Percentiles rank a stretch among this genome's conserved stretches.
phyloP scores from a whole-genome alignment of 2,113 vertebrate genomes.

The Cryptotis parvus region DNA sequence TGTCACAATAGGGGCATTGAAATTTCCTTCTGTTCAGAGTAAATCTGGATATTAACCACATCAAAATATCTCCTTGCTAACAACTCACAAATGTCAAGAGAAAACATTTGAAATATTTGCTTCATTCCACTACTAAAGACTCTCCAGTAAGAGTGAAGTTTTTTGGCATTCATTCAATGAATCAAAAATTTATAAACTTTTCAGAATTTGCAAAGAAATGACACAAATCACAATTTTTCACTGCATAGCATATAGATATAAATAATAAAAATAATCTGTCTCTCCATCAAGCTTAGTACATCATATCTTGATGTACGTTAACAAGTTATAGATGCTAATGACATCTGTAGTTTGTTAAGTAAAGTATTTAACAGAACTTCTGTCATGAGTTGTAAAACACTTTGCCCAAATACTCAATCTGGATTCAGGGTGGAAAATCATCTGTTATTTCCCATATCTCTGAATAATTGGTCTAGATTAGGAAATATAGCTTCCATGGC shows the following conservation, averaged over 20 bases:
- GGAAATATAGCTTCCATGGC: not conserved
- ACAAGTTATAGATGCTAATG: not conserved
- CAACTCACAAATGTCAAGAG: not conserved
- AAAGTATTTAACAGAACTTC: constrained; percentile 11
- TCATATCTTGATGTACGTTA: not conserved
- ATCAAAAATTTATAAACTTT: not conserved
- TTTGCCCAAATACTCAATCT: constrained; percentile 57
- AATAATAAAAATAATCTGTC: not conserved
- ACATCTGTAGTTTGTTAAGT: not conserved
- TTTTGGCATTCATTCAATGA: not conserved
- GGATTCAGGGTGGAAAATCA: constrained; percentile 38
- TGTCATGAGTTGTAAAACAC: not conserved
- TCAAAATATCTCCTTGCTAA: not conserved
- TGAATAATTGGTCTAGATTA: not conserved
- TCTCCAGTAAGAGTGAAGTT: not conserved
- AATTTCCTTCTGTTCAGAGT: not conserved
- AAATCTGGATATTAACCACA: not conserved
- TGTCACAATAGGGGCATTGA: not conserved
- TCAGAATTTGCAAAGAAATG: not conserved
- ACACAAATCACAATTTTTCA: not conserved
- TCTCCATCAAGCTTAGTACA: not conserved
- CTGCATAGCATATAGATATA: not conserved
- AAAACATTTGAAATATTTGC: not conserved
- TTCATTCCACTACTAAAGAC: not conserved
- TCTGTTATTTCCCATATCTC: not conserved